Evolutionary conservation across 2,888 invertebrate genomes (phyloP).

Genomic region (Antheraea assamensis): DNA sequence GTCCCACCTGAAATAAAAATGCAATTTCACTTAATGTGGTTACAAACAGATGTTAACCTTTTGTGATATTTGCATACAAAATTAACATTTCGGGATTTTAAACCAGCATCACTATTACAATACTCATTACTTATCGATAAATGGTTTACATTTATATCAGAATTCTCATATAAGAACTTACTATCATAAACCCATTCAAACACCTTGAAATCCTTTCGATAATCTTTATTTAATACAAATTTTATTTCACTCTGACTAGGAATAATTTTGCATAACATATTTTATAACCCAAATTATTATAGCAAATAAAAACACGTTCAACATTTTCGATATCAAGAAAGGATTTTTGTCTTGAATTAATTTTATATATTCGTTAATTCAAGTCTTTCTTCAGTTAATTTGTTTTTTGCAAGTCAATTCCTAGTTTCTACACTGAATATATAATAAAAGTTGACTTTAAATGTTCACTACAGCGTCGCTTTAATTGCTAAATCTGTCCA

Average conservation of each 20-base stretch:
- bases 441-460: not conserved
- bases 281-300: not conserved
- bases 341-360: not conserved
- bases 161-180: not conserved
- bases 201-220: not conserved
- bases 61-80: not conserved
- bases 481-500: not conserved
- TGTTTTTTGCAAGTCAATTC: not conserved
- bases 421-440: not conserved
- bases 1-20: slow-evolving; percentile 46
- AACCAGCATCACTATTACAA: not conserved
- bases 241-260: not conserved
- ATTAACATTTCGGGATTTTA: not conserved
- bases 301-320: not conserved
- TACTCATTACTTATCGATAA: not conserved
- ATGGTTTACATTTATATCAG: not conserved
- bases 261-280: not conserved
- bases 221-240: not conserved
- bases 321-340: slow-evolving; percentile 2
- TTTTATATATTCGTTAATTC: not conserved
- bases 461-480: not conserved
- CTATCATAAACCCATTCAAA: not conserved
- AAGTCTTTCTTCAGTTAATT: not conserved
- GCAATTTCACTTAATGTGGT: not conserved
- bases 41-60: not conserved